Conservation (phyloP, 2,888 invertebrate species). For the Phragmatobia fuliginosa region DNA sequence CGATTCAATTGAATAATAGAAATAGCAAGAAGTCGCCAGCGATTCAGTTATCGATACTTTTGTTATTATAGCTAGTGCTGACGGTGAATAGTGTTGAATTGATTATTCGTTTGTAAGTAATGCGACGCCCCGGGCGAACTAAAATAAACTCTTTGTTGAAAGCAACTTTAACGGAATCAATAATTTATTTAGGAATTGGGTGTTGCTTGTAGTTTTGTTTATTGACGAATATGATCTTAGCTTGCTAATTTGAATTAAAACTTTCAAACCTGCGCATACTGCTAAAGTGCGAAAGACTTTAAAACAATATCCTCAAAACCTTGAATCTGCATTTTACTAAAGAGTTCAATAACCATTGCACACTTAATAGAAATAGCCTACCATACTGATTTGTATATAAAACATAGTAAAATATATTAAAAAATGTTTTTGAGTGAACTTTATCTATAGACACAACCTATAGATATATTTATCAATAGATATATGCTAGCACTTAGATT, state of each 20-base stretch:
- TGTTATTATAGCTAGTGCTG: constrained; percentile 70
- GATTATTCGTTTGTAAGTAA: constrained; percentile 71
- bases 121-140: constrained; percentile 65
- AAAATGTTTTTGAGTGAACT: too few relatives aligned
- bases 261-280: too few relatives aligned
- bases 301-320: neutral
- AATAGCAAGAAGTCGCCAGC: constrained; percentile 65
- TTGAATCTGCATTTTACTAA: too few relatives aligned
- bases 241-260: neutral
- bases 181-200: constrained; percentile 49
- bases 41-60: constrained; percentile 74
- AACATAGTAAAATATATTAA: too few relatives aligned
- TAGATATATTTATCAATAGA: too few relatives aligned
- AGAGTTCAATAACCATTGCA: too few relatives aligned
- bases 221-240: constrained; percentile 27
- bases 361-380: too few relatives aligned
- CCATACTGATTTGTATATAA: too few relatives aligned
- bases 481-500: too few relatives aligned
- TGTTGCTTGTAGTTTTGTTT: constrained; percentile 44
- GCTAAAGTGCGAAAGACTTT: neutral
- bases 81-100: constrained; percentile 72
- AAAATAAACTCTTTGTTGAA: constrained; percentile 60
- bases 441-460: too few relatives aligned
- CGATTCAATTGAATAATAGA: constrained; percentile 74
- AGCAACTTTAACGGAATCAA: constrained; percentile 49